These are phyloP conservation scores for Eupristina koningsbergeri DNA, from an alignment of 1,140 invertebrate species.

Conservation along the genomic window DNA sequence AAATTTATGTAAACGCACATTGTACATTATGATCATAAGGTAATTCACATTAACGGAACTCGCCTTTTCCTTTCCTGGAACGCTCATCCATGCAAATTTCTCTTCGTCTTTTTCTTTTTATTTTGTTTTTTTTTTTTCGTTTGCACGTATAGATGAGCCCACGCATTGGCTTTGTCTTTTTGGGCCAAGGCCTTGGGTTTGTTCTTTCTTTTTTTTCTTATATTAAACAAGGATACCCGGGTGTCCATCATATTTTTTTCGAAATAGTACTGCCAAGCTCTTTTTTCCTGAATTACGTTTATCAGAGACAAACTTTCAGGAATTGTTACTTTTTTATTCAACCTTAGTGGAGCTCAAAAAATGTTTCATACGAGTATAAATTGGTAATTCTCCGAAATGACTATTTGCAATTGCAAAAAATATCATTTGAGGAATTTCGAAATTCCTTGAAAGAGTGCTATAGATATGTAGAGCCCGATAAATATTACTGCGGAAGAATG, in stretches of 20 bases:
- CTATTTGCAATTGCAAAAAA: too few species aligned
- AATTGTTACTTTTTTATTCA: neutral
- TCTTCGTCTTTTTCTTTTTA: neutral
- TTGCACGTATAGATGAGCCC: neutral
- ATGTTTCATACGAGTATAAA: neutral
- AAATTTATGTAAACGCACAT: constrained; percentile 19
- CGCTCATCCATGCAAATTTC: constrained; percentile 36
- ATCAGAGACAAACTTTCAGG: neutral
- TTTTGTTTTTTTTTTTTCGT: neutral
- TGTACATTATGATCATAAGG: constrained; percentile 32
- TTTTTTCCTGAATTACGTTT: neutral
- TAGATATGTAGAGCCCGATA: neutral
- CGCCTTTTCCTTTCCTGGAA: constrained; percentile 11
- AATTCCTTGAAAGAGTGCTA: neutral
- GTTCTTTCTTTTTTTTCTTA: neutral
- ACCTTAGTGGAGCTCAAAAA: neutral
- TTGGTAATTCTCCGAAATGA: neutral
- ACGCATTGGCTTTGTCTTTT: constrained; percentile 31
- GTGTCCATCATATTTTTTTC: constrained; percentile 27
- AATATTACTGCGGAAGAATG: neutral
- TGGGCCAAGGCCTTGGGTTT: neutral
- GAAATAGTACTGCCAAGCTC: constrained; percentile 10
- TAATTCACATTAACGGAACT: constrained; percentile 22
- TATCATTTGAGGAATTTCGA: neutral
- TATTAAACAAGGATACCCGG: neutral